A percentile compares a stretch with the other conserved stretches of the same genome.
Evolutionary conservation across 2,888 invertebrate species (phyloP).

Genomic region (Acanthococcus lagerstroemiae): DNA sequence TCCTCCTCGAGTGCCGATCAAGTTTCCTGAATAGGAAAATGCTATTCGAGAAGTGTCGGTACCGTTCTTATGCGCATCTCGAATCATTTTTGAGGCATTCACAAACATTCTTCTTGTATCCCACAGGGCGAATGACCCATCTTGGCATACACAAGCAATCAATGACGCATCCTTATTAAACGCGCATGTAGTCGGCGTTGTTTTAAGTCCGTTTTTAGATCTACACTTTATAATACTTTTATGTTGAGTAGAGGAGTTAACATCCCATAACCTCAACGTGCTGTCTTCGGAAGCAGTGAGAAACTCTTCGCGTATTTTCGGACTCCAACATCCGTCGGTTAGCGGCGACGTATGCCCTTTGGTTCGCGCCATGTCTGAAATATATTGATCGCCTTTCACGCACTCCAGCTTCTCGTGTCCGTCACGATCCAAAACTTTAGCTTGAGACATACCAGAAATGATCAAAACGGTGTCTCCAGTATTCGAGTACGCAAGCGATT

Average conservation of each 20-base stretch:
- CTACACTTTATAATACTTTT: constrained; percentile 75
- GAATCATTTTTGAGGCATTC: constrained; percentile 65
- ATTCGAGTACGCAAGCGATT: constrained; percentile 77
- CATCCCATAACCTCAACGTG: constrained; percentile 84
- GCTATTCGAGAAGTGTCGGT: constrained; percentile 71
- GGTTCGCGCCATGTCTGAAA: constrained; percentile 81
- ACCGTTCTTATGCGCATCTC: constrained; percentile 70
- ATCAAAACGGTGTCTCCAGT: constrained; percentile 91
- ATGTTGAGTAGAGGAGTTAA: constrained; percentile 63
- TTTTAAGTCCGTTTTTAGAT: constrained; percentile 73
- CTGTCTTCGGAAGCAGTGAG: constrained; percentile 90
- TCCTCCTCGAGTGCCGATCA: constrained; percentile 69
- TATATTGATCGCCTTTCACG: constrained; percentile 90
- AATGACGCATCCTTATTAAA: constrained; percentile 78
- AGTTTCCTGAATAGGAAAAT: constrained; percentile 77
- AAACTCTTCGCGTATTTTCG: constrained; percentile 80
- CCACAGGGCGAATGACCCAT: constrained; percentile 96
- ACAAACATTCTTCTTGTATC: constrained; percentile 86
- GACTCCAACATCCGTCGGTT: constrained; percentile 89
- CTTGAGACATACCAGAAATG: constrained; percentile 81
- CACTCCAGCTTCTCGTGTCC: constrained; percentile 89
- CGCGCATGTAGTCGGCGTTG: constrained; percentile 70
- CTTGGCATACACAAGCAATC: constrained; percentile 83
- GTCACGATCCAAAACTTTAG: constrained; percentile 88
- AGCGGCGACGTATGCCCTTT: constrained; percentile 90